phyloP scores from a whole-genome alignment of 2,797 vertebrate species.

The Philypnodon macrostomus region DNA sequence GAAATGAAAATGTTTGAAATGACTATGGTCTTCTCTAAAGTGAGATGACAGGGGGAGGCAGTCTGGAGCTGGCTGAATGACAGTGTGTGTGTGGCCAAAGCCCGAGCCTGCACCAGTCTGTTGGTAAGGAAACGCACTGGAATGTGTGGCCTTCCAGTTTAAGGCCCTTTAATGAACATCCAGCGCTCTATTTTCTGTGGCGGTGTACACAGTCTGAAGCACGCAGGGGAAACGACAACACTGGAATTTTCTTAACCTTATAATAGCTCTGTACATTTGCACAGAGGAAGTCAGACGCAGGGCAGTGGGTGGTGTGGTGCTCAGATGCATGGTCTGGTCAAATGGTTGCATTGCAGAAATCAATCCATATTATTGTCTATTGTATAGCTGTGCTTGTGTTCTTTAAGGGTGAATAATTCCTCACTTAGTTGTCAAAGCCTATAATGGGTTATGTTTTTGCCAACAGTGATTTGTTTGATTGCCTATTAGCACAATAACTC shows the following conservation, averaged over 20 bases:
- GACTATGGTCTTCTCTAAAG: slow-evolving; percentile 1
- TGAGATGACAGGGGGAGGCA: slow-evolving; percentile 25
- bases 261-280: slow-evolving; percentile 2
- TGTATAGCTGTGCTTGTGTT: no score
- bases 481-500: no score
- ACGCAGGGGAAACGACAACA: slow-evolving; percentile 4
- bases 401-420: no score
- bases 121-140: slow-evolving; percentile 76
- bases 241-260: slow-evolving; percentile 18
- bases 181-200: slow-evolving; percentile 49
- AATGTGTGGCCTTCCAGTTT: slow-evolving; percentile 77
- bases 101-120: slow-evolving; percentile 69
- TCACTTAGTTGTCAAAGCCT: no score
- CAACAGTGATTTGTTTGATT: no score
- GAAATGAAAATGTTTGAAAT: slow-evolving; percentile 5
- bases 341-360: neutral
- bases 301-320: neutral
- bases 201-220: slow-evolving; percentile 22
- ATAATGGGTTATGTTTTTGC: no score
- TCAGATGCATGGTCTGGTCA: neutral
- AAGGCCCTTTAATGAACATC: slow-evolving; percentile 78
- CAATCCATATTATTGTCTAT: neutral
- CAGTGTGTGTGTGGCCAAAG: slow-evolving; percentile 46
- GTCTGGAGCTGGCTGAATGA: slow-evolving; percentile 21
- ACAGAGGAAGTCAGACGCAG: neutral